A percentile compares a stretch with the other conserved stretches of the same genome.
Evolutionary conservation across 92 coral and sea anemone genomes (phyloP).

Genomic region (Epizoanthus rinbou): DNA sequence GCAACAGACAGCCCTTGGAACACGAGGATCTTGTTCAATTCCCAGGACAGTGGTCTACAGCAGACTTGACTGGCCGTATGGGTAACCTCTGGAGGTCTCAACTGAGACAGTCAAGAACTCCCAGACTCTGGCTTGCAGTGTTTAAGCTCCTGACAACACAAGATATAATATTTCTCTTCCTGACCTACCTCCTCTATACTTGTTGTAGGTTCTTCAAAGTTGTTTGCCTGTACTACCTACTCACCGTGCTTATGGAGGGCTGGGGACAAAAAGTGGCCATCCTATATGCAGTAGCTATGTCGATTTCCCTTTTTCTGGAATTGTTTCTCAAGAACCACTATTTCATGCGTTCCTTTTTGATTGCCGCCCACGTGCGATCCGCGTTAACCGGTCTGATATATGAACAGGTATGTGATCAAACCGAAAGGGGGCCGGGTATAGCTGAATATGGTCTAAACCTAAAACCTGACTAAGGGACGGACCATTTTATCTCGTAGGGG

Average conservation of each 20-base stretch:
- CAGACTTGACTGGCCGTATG: background rate
- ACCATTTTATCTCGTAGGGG: too few species aligned
- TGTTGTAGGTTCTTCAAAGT: background rate
- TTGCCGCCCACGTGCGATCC: background rate
- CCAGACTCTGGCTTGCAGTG: too few species aligned
- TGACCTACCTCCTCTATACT: background rate
- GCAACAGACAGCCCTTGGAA: background rate
- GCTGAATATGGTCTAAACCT: too few species aligned
- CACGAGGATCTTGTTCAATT: too few species aligned
- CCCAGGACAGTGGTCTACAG: background rate
- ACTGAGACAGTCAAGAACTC: background rate
- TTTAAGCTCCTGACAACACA: background rate
- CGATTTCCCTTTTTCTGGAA: background rate
- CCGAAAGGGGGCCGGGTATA: background rate
- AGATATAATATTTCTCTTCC: background rate
- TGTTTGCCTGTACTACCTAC: background rate
- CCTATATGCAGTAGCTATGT: background rate
- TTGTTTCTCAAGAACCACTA: background rate
- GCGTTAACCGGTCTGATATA: background rate
- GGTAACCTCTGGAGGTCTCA: background rate
- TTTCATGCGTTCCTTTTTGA: background rate
- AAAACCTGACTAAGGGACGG: too few species aligned
- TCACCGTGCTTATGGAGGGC: background rate
- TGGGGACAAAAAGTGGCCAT: background rate
- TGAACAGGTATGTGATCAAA: background rate